Conservation (phyloP, 2,797 vertebrate species). For the Channallabes apus region DNA sequence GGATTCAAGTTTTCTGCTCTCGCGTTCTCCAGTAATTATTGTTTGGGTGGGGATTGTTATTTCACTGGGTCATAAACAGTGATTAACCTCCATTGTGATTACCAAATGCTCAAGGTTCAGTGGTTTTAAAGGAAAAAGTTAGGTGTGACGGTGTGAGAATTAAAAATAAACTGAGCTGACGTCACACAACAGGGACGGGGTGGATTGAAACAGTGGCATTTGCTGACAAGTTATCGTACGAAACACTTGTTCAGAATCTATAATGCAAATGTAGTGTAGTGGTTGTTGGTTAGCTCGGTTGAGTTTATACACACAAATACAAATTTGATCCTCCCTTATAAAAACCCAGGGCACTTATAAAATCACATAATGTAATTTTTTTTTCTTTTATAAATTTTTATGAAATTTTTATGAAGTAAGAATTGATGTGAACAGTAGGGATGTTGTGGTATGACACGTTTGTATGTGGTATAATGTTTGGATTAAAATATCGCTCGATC, state of each 20-base stretch:
- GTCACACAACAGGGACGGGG: not conserved
- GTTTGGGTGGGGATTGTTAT: conserved; percentile 48
- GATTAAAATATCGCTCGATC: no score
- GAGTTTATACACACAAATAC: not conserved
- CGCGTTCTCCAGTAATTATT: conserved; percentile 27
- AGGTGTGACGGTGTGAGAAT: conserved; percentile 54
- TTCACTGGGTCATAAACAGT: no score
- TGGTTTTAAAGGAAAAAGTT: conserved; percentile 58
- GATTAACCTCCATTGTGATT: no score
- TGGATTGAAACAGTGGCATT: not conserved
- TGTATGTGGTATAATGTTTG: no score
- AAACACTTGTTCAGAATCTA: not conserved
- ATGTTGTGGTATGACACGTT: not conserved
- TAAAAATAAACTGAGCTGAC: conserved; percentile 41
- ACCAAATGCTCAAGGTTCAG: conserved; percentile 61
- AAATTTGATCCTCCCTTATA: conserved; percentile 9
- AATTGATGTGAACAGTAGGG: not conserved
- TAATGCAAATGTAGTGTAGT: not conserved
- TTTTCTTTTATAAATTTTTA: no score
- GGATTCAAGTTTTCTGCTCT: conserved; percentile 11
- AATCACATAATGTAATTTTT: no score
- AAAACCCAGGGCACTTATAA: not conserved
- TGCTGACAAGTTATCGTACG: not conserved
- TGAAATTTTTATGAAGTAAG: no score
- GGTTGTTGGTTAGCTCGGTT: not conserved